phyloP scores from a whole-genome alignment of 1,140 invertebrate species.

The Globodera ellingtonae region DNA sequence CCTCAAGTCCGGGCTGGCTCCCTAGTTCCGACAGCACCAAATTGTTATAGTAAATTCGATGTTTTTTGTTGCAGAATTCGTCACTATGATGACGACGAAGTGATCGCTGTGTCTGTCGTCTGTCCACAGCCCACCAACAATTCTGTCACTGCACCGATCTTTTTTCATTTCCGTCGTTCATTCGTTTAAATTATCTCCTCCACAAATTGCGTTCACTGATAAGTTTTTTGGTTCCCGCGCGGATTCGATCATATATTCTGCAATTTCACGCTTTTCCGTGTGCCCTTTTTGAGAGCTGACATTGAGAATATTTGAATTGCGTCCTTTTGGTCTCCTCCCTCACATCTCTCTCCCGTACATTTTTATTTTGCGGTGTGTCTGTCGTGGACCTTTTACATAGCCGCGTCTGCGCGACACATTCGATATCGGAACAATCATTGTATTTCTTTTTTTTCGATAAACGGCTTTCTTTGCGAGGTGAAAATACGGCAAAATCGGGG shows the following conservation, averaged over 20 bases:
- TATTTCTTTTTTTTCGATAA: background rate
- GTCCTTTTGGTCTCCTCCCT: background rate
- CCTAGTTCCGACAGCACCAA: background rate
- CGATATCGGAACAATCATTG: background rate
- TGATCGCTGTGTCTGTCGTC: background rate
- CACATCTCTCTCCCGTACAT: background rate
- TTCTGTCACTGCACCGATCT: background rate
- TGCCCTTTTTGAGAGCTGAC: background rate
- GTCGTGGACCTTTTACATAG: background rate
- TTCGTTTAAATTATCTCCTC: constrained; percentile 8
- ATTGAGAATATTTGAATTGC: background rate
- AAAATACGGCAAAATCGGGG: too few species aligned
- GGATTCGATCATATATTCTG: background rate
- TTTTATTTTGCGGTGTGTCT: background rate
- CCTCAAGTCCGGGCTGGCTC: background rate
- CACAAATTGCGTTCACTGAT: background rate
- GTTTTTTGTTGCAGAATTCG: constrained; percentile 16
- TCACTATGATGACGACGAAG: constrained; percentile 38
- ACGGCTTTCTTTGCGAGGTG: background rate
- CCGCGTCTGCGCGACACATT: background rate
- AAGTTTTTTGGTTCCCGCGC: background rate
- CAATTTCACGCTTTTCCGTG: background rate
- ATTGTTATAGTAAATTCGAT: background rate
- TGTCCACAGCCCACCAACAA: background rate
- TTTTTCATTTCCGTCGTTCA: background rate